These are phyloP conservation scores for Astyanax mexicanus DNA, from an alignment of 2,797 vertebrate species.

Conservation along the genomic window DNA sequence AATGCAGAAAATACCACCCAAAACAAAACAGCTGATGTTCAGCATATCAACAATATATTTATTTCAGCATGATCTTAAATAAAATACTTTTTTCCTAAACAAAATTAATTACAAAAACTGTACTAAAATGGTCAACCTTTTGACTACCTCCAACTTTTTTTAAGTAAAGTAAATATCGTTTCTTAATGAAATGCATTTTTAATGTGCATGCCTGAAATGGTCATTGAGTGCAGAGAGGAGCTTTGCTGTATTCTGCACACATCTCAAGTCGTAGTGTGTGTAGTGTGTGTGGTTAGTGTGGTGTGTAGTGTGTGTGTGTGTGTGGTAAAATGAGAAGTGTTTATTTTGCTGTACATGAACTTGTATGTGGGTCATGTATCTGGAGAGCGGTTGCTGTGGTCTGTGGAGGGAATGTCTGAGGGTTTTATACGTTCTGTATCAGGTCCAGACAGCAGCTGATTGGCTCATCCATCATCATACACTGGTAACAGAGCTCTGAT, in stretches of 20 bases:
- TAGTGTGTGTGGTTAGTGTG: slow-evolving; percentile 30
- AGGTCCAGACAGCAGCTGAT: slow-evolving; percentile 11
- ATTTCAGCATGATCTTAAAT: too few relatives aligned
- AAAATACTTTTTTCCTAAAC: too few relatives aligned
- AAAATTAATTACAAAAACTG: too few relatives aligned
- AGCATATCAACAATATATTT: too few relatives aligned
- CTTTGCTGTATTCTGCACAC: slow-evolving; percentile 22
- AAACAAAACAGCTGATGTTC: too few relatives aligned
- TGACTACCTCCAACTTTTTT: too few relatives aligned
- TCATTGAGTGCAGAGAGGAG: slow-evolving; percentile 3
- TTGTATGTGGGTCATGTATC: slow-evolving; percentile 1
- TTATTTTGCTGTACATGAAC: slow-evolving; percentile 41
- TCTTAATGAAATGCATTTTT: not conserved
- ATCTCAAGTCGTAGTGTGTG: slow-evolving; percentile 26
- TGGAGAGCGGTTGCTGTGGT: slow-evolving; percentile 37
- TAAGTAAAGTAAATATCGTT: too few relatives aligned
- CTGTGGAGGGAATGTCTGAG: slow-evolving; percentile 40
- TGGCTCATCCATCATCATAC: too few relatives aligned
- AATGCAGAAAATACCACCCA: too few relatives aligned
- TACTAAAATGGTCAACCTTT: too few relatives aligned
- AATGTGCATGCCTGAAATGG: not conserved
- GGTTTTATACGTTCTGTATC: slow-evolving; percentile 9
- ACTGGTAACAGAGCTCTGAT: not conserved
- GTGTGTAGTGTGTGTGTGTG: slow-evolving; percentile 28
- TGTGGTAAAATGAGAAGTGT: slow-evolving; percentile 35